Base-by-base conservation (phyloP, 2,113 vertebrate species). In the Puntigrus tetrazona region DNA sequence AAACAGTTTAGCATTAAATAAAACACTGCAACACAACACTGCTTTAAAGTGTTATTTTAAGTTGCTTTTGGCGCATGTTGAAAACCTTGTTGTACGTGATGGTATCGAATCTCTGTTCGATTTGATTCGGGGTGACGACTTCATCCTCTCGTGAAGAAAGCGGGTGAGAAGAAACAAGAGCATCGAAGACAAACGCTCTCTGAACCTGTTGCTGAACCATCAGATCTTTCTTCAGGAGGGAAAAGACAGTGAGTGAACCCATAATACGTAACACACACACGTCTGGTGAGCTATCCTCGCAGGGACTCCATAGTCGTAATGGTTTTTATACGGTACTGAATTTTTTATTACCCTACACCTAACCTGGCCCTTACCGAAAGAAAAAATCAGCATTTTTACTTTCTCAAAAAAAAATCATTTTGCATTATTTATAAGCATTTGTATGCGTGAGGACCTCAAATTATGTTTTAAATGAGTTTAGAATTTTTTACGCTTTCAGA, bases 71-170 rank as follows among this genome's bases (percentile, higher is more conserved):
- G 3, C 16, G 13, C 13, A 34, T 38, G 34, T 41, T 20, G 36
- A 65, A 67, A 86, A 97, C 97, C 96, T 98, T 98, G 93, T 94
- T 97, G 89, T 98, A 98, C 16, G 96, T 88, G 1, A 98, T 97
- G 88, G 85, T 9, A 84, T 97, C 96, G 0, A 98, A 98, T 76
- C 96, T 83, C 69, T 93, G 91, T 0, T 82, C 94, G 92, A 98
- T 98, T 82, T 97, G 85, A 0, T 93, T 92, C 0, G 97, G 95
- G 0, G 84, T 96, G 83, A 91, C 91, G 91, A 97, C 43, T 83
- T 96, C 95, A 0, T 87, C 55, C 10, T 95, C 96, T 0, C 59
- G 79, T 52, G 90, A 92, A 29, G 96, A 94, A 2, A 98, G 95
- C 0, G 97, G 97, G 85, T 96, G 97, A 3, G 97, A 98, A 65